These are phyloP conservation scores for Corythornis madagascariensis DNA, from an alignment of 2,113 vertebrate genomes.

Conservation along the genomic window DNA sequence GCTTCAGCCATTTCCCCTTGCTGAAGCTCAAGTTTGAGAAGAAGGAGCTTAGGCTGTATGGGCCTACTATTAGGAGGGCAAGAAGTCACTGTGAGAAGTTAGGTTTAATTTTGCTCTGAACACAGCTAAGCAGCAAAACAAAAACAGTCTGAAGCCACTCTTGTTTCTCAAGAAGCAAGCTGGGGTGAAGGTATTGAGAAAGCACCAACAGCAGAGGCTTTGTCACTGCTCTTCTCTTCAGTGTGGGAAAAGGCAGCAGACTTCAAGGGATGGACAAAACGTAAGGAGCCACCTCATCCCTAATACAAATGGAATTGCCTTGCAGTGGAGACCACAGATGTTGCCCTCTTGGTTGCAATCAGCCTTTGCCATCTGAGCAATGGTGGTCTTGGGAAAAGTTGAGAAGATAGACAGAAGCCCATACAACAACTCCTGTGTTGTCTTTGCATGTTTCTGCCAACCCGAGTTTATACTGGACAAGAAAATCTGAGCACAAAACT, in stretches of 20 bases:
- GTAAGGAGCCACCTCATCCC: not conserved
- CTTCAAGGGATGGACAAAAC: not conserved
- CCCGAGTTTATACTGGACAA: not conserved
- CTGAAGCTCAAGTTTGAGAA: not conserved
- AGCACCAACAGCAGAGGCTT: not conserved
- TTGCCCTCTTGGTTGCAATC: not conserved
- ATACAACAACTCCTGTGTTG: not conserved
- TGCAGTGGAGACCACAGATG: not conserved
- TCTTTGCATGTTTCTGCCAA: not conserved
- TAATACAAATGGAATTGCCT: not conserved
- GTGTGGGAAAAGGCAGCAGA: not conserved
- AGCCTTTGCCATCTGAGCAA: not conserved
- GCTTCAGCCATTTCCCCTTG: slow-evolving; percentile 16
- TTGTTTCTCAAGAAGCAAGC: not conserved
- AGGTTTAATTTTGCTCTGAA: not conserved
- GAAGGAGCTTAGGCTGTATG: not conserved
- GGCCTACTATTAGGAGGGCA: not conserved
- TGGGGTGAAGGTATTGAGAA: not conserved
- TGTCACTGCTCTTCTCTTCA: not conserved
- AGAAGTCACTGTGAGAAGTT: not conserved
- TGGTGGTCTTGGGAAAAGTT: not conserved
- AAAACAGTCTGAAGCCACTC: not conserved
- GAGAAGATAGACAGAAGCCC: not conserved
- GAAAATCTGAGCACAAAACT: not conserved
- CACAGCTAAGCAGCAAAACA: not conserved